Conservation (phyloP, 2,113 vertebrate genomes). For the Catharus minimus region DNA sequence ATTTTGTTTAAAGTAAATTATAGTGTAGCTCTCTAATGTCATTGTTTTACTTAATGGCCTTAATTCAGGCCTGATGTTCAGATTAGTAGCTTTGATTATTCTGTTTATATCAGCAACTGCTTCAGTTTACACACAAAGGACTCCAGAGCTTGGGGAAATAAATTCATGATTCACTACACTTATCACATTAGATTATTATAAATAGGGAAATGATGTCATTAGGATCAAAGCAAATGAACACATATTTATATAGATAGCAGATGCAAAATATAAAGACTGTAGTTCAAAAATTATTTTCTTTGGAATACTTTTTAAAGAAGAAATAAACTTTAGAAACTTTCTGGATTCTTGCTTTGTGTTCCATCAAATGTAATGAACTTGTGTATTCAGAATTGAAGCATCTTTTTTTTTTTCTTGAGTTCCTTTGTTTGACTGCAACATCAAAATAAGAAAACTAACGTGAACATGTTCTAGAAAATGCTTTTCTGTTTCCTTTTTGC, state of each 20-base stretch:
- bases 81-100: slow-evolving; percentile 34
- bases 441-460: background rate
- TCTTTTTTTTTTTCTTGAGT: background rate
- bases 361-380: background rate
- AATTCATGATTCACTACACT: background rate
- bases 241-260: background rate
- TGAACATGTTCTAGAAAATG: background rate
- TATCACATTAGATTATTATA: slow-evolving; percentile 5
- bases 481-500: background rate
- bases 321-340: background rate
- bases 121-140: slow-evolving; percentile 2
- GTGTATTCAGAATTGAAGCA: background rate
- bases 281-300: background rate
- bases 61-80: slow-evolving; percentile 12
- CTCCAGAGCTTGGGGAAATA: background rate
- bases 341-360: background rate
- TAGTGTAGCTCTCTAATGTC: slow-evolving; percentile 16
- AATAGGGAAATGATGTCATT: slow-evolving; percentile 35
- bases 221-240: slow-evolving; percentile 6
- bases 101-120: slow-evolving; percentile 16
- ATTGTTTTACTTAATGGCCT: slow-evolving; percentile 32
- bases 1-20: slow-evolving; percentile 51
- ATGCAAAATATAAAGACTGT: background rate
- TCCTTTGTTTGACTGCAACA: background rate
- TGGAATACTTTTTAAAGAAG: background rate